These are phyloP conservation scores for Prosapia bicincta DNA, from an alignment of 2,888 invertebrate species.

Conservation along the genomic window DNA sequence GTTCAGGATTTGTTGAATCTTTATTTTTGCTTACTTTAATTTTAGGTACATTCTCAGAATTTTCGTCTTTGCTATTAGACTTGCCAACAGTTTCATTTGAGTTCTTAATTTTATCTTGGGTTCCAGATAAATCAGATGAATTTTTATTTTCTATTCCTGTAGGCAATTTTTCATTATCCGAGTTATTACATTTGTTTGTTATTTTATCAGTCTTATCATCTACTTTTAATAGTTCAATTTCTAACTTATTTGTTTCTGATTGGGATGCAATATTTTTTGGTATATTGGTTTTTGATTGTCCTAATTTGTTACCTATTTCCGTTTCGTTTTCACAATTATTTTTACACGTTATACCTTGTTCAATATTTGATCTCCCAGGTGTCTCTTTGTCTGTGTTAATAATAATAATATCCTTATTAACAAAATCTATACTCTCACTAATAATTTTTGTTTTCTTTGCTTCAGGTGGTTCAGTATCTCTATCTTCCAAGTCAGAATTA, in stretches of 20 bases:
- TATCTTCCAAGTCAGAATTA: conserved; percentile 13
- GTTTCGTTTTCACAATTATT: background rate
- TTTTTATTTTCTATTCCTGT: background rate
- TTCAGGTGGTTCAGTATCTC: conserved; percentile 24
- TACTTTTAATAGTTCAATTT: background rate
- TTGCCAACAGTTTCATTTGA: background rate
- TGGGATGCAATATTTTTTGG: background rate
- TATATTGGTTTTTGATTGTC: background rate
- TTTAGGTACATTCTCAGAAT: too few relatives aligned
- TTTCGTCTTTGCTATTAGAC: background rate
- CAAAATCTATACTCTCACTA: background rate
- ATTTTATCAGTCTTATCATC: background rate
- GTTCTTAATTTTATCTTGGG: background rate
- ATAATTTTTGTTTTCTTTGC: conserved; percentile 16
- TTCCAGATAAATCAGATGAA: too few relatives aligned
- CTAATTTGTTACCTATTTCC: background rate
- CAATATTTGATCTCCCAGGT: background rate
- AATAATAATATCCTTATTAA: background rate
- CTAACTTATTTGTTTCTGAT: background rate
- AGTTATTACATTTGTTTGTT: background rate
- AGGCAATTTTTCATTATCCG: background rate
- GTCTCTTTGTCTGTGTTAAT: background rate
- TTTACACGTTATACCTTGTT: background rate
- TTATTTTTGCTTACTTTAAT: background rate
- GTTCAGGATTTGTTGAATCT: background rate